Conservation (phyloP, 2,888 invertebrate genomes). For the Lochmaea crataegi region DNA sequence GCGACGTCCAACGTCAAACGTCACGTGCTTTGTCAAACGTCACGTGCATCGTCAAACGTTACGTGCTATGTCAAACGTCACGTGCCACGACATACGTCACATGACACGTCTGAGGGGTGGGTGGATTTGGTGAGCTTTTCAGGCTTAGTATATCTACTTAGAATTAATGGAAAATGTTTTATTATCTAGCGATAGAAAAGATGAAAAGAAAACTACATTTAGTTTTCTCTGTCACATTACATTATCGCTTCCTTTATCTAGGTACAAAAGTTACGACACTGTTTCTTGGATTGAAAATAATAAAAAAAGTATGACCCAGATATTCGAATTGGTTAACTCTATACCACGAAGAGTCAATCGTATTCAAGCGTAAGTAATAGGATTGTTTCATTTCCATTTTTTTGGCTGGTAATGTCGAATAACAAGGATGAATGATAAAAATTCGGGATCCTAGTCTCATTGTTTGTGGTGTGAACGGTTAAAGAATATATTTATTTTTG, state of each 20-base stretch:
- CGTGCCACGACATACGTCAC: no score
- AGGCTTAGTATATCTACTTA: no score
- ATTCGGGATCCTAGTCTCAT: not conserved
- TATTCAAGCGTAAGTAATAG: conserved; percentile 32
- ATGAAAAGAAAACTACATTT: not conserved
- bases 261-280: not conserved
- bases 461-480: conserved; percentile 19
- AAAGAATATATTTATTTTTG: conserved; percentile 1
- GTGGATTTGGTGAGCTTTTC: no score
- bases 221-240: not conserved
- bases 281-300: not conserved
- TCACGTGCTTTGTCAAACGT: no score
- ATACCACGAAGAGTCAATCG: conserved; percentile 32
- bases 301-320: conserved; percentile 12
- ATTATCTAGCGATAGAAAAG: no score
- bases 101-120: no score
- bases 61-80: no score
- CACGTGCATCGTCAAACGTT: no score
- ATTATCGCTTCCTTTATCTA: no score
- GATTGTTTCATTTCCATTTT: conserved; percentile 20
- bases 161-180: no score
- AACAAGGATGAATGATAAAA: conserved; percentile 22
- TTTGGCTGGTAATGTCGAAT: conserved; percentile 19
- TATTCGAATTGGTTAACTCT: conserved; percentile 26
- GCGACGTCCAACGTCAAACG: no score